Conservation (phyloP, 2,888 invertebrate genomes). For the Gonocerus acuteangulatus region DNA sequence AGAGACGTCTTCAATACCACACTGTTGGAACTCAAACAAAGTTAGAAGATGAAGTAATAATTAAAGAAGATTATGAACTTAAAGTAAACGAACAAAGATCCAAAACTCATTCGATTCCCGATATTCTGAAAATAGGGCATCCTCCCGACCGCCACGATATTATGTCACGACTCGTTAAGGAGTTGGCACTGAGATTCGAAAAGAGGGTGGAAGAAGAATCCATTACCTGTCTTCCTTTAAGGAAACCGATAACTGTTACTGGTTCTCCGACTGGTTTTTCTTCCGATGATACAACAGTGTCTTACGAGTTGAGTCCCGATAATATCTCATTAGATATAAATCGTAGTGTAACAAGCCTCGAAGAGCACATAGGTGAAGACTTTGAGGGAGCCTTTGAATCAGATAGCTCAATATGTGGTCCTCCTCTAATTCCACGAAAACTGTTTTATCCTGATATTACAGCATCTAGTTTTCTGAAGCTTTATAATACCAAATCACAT, state of each 20-base stretch:
- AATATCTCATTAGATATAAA: background rate
- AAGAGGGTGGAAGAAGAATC: slow-evolving; percentile 15
- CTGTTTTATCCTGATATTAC: slow-evolving; percentile 8
- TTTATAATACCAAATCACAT: background rate
- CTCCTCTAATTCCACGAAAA: background rate
- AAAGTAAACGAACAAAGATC: slow-evolving; percentile 7
- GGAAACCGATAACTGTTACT: background rate
- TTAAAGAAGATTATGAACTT: background rate
- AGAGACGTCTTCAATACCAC: background rate
- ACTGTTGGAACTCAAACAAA: slow-evolving; percentile 24
- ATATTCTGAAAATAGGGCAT: slow-evolving; percentile 7
- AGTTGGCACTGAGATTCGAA: slow-evolving; percentile 14
- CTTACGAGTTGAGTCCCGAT: slow-evolving; percentile 6
- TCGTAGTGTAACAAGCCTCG: slow-evolving; percentile 2
- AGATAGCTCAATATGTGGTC: background rate
- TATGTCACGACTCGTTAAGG: slow-evolving; percentile 14
- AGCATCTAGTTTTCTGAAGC: background rate
- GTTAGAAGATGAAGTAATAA: background rate
- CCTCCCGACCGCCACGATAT: background rate
- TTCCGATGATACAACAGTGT: slow-evolving; percentile 23
- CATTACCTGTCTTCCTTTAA: slow-evolving; percentile 1
- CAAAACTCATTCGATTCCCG: slow-evolving; percentile 4
- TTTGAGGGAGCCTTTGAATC: slow-evolving; percentile 13
- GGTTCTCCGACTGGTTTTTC: slow-evolving; percentile 21
- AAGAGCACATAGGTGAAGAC: slow-evolving; percentile 18